Percentiles rank a stretch among this genome's conserved stretches.
Conservation (phyloP, 2,797 vertebrate genomes). For the Muraenolepis orangiensis region DNA sequence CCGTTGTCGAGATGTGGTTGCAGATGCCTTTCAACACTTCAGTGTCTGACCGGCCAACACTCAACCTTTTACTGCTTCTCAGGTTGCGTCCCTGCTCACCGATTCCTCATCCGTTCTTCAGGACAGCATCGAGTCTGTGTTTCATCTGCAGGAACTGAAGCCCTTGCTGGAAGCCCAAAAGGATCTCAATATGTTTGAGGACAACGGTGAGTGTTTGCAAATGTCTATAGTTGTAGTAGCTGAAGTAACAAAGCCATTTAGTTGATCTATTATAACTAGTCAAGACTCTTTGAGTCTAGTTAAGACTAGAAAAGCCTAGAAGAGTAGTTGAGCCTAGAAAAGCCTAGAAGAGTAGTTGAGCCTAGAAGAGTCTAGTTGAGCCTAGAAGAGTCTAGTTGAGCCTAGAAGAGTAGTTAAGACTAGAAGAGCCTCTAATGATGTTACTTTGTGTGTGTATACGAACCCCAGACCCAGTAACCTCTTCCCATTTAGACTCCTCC, state of each 20-base stretch:
- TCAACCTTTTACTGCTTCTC: neutral
- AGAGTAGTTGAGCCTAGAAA: neutral
- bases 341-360: too few species aligned
- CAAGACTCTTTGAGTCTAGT: too few species aligned
- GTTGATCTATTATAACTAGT: neutral
- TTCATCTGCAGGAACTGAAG: constrained; percentile 58
- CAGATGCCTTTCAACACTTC: neutral
- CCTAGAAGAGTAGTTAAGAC: neutral
- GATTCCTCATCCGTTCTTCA: constrained; percentile 57
- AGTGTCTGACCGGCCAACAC: neutral
- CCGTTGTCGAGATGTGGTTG: neutral
- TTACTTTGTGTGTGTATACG: neutral
- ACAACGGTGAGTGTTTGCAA: constrained; percentile 53
- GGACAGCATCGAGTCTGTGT: constrained; percentile 60
- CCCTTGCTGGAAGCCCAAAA: constrained; percentile 58
- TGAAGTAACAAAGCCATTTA: too few species aligned
- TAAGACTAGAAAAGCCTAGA: neutral
- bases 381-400: neutral
- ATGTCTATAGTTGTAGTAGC: neutral
- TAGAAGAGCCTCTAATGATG: neutral
- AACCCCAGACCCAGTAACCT: neutral
- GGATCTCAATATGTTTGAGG: constrained; percentile 56
- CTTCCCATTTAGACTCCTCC: constrained; percentile 50
- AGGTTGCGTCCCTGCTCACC: constrained; percentile 63
- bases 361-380: neutral